Percentiles rank a stretch among this genome's conserved stretches.
Conservation (phyloP, 2,888 invertebrate species). For the Thymelicus lineola region DNA sequence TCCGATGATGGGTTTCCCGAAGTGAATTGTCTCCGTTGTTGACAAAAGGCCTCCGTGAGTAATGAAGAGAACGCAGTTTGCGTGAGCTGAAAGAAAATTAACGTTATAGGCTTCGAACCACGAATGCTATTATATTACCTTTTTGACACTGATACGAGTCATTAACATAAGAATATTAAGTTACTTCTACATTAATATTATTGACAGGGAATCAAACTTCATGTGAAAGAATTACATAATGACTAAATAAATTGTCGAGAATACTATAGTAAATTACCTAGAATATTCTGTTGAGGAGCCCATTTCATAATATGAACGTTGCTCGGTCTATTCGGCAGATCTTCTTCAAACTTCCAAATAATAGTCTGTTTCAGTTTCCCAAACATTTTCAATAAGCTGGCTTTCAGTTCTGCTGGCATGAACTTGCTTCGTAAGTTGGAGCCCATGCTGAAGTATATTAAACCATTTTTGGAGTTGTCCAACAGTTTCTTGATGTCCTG, state of each 20-base stretch:
- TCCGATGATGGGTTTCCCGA: conserved; percentile 59
- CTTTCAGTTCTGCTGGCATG: conserved; percentile 53
- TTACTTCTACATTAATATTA: too few species aligned
- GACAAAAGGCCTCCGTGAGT: conserved; percentile 59
- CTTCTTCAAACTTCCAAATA: conserved; percentile 69
- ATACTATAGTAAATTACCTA: conserved; percentile 50
- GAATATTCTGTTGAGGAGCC: conserved; percentile 62
- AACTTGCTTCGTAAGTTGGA: conserved; percentile 58
- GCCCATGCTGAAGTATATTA: conserved; percentile 71
- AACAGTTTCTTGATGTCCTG: conserved; percentile 61
- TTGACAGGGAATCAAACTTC: too few species aligned
- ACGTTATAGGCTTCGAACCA: too few species aligned
- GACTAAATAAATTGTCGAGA: too few species aligned
- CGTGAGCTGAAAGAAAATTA: conserved; percentile 51
- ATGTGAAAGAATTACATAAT: too few species aligned
- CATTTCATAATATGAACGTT: conserved; percentile 66
- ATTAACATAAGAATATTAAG: too few species aligned
- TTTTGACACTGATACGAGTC: too few species aligned
- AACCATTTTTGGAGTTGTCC: conserved; percentile 61
- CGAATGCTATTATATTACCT: too few species aligned
- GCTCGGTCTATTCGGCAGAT: conserved; percentile 52
- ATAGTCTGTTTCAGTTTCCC: conserved; percentile 64
- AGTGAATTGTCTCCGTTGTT: conserved; percentile 55
- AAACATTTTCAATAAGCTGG: conserved; percentile 58
- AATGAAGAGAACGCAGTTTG: conserved; percentile 54